Conservation (phyloP, 2,888 invertebrate genomes). For the Hedya salicella region DNA sequence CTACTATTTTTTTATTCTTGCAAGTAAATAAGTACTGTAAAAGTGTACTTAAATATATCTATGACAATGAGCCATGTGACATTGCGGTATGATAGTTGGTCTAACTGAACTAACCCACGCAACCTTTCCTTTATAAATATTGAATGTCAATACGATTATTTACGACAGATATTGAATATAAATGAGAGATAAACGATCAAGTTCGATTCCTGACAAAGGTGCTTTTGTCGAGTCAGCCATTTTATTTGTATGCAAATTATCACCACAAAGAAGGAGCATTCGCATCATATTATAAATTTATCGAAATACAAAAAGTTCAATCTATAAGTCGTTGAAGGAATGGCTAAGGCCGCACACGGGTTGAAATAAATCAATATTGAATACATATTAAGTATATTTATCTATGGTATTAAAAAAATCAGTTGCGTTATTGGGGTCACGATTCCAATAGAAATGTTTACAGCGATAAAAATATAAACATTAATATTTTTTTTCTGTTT, state of each 20-base stretch:
- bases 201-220: constrained; percentile 75
- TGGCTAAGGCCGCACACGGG: constrained; percentile 18
- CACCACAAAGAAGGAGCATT: constrained; percentile 65
- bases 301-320: constrained; percentile 53
- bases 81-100: constrained; percentile 42
- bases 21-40: too few relatives aligned
- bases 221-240: constrained; percentile 80
- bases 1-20: too few relatives aligned
- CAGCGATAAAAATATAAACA: too few relatives aligned
- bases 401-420: too few relatives aligned
- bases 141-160: constrained; percentile 80
- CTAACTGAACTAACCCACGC: constrained; percentile 67
- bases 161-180: constrained; percentile 80
- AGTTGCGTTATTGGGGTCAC: too few relatives aligned
- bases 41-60: too few relatives aligned
- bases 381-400: constrained; percentile 10
- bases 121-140: constrained; percentile 81
- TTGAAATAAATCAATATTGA: constrained; percentile 9
- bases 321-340: constrained; percentile 47
- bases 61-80: background rate
- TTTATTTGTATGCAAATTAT: constrained; percentile 82
- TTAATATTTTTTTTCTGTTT: too few relatives aligned
- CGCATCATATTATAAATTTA: constrained; percentile 62
- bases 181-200: constrained; percentile 80
- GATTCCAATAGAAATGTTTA: too few relatives aligned